Base-by-base conservation (phyloP, 1,140 invertebrate species). In the Lasaia peninsularis region DNA sequence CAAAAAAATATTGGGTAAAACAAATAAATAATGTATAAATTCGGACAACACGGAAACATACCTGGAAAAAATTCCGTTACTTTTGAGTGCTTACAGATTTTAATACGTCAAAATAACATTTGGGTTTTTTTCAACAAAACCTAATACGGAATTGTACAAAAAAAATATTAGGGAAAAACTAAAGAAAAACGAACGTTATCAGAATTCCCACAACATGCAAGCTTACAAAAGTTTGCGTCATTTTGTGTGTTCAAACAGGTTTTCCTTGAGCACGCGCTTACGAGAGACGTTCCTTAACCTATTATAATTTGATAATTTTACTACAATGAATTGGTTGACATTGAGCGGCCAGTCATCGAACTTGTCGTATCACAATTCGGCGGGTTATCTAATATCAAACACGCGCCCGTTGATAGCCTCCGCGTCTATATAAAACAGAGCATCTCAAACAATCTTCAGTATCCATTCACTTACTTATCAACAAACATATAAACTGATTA, bases 301-400 rank as follows among this genome's bases (percentile, higher is more conserved):
- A 44, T 10, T 20, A 44, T 20, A 44, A 18, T 44, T 44, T 44
- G 40, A 44, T 44, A 44, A 44, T 44, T 44, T 44, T 44, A 44
- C 40, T 44, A 44, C 40, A 44, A 44, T 44, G 40, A 44, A 44
- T 44, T 44, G 18, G 18, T 4, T 44, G 40, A 44, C 40, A 44
- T 44, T 44, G 40, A 44, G 10, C 40, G 40, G n/a, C 14, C 40
- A 44, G 40, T 44, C 40, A 44, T 44, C 16, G 40, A 44, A 44
- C 40, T 44, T 44, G 14, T 14, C 40, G 5, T 44, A 44, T 44
- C 40, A 44, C 18, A 18, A 44, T 44, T 44, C 14, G 40, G 40
- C 8, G 40, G 40, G 40, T 44, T 20, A 44, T 44, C 40, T 18
- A 20, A 20, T 20, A 44, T 44, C 40, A 44, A 20, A 20, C 40